Conservation (phyloP, 2,113 vertebrate species). For the Solea senegalensis region DNA sequence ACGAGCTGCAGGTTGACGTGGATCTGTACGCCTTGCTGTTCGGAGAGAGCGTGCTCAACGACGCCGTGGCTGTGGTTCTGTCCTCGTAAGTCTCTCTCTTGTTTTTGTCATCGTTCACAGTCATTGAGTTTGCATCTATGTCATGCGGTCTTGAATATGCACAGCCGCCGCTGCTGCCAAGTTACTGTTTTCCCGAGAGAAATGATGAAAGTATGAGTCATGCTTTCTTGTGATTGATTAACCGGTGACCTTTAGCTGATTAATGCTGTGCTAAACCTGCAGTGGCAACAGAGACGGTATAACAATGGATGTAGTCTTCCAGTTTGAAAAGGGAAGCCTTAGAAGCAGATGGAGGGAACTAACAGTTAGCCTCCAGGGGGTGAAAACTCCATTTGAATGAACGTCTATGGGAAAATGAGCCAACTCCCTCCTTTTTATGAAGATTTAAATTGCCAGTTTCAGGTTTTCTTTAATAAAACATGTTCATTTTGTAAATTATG, state of each 20-base stretch:
- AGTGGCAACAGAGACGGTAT: neutral
- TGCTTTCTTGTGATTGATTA: conserved; percentile 1
- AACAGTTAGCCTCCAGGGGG: too few relatives aligned
- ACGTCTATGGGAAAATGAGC: too few relatives aligned
- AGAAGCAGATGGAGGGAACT: too few relatives aligned
- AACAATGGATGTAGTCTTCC: too few relatives aligned
- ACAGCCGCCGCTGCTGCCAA: neutral
- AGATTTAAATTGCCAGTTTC: too few relatives aligned
- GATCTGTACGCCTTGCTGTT: conserved; percentile 97
- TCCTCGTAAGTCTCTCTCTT: conserved; percentile 91
- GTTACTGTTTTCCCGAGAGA: neutral
- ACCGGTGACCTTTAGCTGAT: conserved; percentile 15
- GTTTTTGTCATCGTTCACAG: neutral
- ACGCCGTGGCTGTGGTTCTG: conserved; percentile 95
- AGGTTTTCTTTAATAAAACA: too few relatives aligned
- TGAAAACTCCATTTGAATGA: too few relatives aligned
- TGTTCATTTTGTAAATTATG: too few relatives aligned
- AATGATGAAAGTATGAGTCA: neutral
- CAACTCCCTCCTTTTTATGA: too few relatives aligned
- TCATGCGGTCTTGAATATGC: too few relatives aligned
- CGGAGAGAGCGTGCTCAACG: conserved; percentile 97
- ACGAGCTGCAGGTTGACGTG: conserved; percentile 96
- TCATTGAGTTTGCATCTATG: neutral
- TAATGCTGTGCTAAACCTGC: conserved; percentile 10
- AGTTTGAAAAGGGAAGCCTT: too few relatives aligned